Evolutionary conservation across 2,113 vertebrate species (phyloP), one percentile per base, ranked within the genome.

Genomic region (Eleginops maclovinus): DNA sequence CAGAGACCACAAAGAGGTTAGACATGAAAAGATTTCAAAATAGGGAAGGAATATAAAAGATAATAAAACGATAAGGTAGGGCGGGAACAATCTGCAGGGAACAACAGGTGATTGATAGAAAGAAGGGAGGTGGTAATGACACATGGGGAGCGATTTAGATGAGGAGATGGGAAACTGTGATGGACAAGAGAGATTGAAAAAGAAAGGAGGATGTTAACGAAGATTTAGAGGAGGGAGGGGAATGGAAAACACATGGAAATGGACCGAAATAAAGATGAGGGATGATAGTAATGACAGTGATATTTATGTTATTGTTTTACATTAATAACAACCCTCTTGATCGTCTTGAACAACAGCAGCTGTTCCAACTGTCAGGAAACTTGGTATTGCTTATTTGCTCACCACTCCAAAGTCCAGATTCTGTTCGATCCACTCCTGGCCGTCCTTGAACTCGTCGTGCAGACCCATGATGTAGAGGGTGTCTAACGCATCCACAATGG

Each of bases 401-500:
- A 99, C 98, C 96, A 98, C 96, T 51, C 96, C 90, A 84, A 99
- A 99, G 93, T 99, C 98, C 91, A 99, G 96, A 79, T 97, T 97
- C 88, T 98, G 96, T 72, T 97, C 95, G 79, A 99, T 97, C 98
- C 98, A 99, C 71, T 96, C 97, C 87, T 99, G 96, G 51, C 97
- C 97, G 68, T 99, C 98, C 92, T 95, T 96, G 93, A 99, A 99
- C 93, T 99, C 98, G 59, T 97, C 95, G 0, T 96, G 96, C 68
- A 99, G 96, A 28, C 98, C 98, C 98, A 99, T 99, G 79, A 99
- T 98, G 90, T 97, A 99, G 72, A 99, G 96, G 1, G 96, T 98
- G 94, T 99, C 98, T 90, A 99, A 89, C 54, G 98, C 98, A 71
- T 99, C 98, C 88, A 99, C 97, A 79, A 99, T 98, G 63, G 97